Conservation (phyloP, 2,797 vertebrate genomes). For the Myripristis murdjan region DNA sequence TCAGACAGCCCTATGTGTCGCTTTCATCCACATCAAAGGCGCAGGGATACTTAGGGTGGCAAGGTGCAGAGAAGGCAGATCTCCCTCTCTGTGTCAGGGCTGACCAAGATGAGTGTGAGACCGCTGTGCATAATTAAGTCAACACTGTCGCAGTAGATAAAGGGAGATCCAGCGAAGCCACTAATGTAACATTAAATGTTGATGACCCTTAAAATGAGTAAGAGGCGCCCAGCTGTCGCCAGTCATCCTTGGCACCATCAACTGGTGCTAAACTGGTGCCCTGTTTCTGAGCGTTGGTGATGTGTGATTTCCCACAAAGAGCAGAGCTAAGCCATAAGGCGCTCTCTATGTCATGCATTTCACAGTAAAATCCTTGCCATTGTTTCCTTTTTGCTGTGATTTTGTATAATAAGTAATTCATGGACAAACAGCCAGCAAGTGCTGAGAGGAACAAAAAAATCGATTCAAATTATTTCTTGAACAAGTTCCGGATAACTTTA, state of each 20-base stretch:
- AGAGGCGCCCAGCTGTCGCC: conserved; percentile 77
- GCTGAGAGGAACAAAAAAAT: conserved; percentile 23
- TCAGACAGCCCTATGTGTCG: conserved; percentile 49
- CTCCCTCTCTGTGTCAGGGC: conserved; percentile 45
- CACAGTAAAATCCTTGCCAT: conserved; percentile 10
- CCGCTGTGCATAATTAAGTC: conserved; percentile 79
- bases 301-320: conserved; percentile 44
- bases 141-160: conserved; percentile 78
- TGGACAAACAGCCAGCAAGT: background rate
- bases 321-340: background rate
- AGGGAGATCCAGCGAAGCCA: conserved; percentile 71
- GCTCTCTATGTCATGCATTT: background rate
- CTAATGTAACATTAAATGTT: conserved; percentile 83
- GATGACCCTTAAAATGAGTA: conserved; percentile 81
- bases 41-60: conserved; percentile 35
- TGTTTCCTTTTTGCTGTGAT: conserved; percentile 19
- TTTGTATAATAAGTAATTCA: conserved; percentile 18
- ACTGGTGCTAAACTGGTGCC: conserved; percentile 50
- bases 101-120: conserved; percentile 58
- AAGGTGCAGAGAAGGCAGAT: conserved; percentile 34
- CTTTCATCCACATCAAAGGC: conserved; percentile 73
- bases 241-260: conserved; percentile 75
- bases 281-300: conserved; percentile 56
- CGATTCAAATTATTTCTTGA: conserved; percentile 39
- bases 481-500: conserved; percentile 17